Conservation (phyloP, 2,797 vertebrate species). For the Chaenodraco wilsoni region DNA sequence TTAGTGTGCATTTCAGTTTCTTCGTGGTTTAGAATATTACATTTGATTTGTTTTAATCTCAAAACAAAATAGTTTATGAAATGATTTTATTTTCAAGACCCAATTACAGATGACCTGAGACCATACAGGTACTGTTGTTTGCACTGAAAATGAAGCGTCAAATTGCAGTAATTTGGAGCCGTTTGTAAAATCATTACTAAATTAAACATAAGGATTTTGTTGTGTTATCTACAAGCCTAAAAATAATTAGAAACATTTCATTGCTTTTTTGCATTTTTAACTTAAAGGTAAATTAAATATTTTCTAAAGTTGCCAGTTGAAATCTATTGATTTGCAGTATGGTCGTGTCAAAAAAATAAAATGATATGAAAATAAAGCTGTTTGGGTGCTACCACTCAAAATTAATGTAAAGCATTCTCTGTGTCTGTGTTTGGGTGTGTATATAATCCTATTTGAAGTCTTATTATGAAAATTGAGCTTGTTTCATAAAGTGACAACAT, state of each 20-base stretch:
- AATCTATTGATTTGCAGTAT: conserved; percentile 63
- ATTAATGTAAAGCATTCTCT: conserved; percentile 32
- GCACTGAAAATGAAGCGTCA: conserved; percentile 57
- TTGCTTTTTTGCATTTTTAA: conserved; percentile 63
- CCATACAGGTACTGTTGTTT: conserved; percentile 49
- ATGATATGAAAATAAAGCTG: conserved; percentile 65
- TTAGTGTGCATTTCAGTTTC: conserved; percentile 43
- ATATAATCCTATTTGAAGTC: neutral
- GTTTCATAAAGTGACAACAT: neutral
- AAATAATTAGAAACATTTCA: conserved; percentile 42
- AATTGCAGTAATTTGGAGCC: conserved; percentile 58
- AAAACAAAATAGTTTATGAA: conserved; percentile 28
- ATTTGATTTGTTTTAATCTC: conserved; percentile 37
- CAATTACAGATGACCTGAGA: conserved; percentile 38
- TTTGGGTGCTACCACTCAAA: conserved; percentile 62
- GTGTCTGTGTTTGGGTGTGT: conserved; percentile 13
- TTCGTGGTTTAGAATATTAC: conserved; percentile 44
- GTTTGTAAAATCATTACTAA: conserved; percentile 30
- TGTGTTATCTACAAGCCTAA: conserved; percentile 23
- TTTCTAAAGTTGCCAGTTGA: conserved; percentile 62
- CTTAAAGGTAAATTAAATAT: conserved; percentile 50
- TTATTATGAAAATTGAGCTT: conserved; percentile 9
- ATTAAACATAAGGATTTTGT: conserved; percentile 23
- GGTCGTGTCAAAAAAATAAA: conserved; percentile 49
- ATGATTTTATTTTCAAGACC: conserved; percentile 39